These are phyloP conservation scores for Antheraea yamamai DNA, from an alignment of 2,888 invertebrate genomes.

Conservation along the genomic window DNA sequence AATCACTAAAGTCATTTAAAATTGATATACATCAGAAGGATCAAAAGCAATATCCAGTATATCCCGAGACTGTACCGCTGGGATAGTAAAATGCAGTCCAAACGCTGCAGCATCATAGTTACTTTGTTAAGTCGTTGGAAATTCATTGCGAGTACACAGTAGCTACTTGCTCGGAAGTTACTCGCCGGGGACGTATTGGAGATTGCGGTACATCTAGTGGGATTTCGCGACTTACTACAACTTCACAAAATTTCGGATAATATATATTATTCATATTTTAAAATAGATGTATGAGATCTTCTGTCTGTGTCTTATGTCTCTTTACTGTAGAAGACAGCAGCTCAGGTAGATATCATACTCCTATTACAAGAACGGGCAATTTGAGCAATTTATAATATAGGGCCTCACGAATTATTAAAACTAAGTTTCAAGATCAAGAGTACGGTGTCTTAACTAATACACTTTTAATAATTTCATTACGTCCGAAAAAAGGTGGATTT, in stretches of 20 bases:
- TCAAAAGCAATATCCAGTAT: background rate
- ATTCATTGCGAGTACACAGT: conserved; percentile 40
- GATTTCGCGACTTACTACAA: background rate
- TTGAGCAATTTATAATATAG: no score
- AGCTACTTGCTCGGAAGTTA: conserved; percentile 19
- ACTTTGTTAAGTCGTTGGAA: conserved; percentile 41
- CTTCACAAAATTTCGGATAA: background rate
- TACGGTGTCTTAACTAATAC: no score
- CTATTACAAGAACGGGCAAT: no score
- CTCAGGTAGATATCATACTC: no score
- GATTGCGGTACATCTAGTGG: conserved; percentile 16
- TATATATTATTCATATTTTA: background rate
- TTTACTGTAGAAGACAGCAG: no score
- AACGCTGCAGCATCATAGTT: conserved; percentile 20
- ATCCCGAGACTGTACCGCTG: background rate
- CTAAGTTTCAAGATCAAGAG: no score
- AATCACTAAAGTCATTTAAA: background rate
- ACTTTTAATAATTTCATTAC: no score
- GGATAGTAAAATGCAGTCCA: conserved; percentile 19
- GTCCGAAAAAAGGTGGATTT: no score
- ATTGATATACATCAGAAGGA: background rate
- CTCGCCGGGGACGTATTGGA: conserved; percentile 15
- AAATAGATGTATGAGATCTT: no score
- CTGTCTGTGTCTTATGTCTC: no score
- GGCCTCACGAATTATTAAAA: no score